phyloP scores from a whole-genome alignment of 1,140 invertebrate genomes.

The Myzus persicae region DNA sequence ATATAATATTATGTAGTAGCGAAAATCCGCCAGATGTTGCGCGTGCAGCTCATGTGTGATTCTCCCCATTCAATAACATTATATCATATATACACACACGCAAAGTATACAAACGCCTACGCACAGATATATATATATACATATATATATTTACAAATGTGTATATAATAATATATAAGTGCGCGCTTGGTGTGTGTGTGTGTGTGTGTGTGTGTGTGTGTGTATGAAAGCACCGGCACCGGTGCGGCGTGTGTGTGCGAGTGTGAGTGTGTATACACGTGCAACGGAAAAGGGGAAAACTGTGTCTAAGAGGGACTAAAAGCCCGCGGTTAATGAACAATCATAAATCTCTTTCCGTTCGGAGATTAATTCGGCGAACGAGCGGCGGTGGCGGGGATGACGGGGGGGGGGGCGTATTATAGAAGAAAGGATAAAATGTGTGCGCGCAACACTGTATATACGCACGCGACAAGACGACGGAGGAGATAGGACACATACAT shows the following conservation, averaged over 20 bases:
- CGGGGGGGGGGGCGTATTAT: background rate
- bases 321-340: constrained; percentile 58
- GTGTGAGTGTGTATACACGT: constrained; percentile 1
- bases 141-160: background rate
- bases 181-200: too few species aligned
- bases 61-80: constrained; percentile 58
- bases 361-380: constrained; percentile 48
- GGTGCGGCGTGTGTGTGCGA: background rate
- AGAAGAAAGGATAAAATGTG: constrained; percentile 53
- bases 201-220: too few species aligned
- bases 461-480: background rate
- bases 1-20: constrained; percentile 39
- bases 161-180: constrained; percentile 38
- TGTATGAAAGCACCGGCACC: constrained; percentile 12
- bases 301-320: constrained; percentile 54
- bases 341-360: constrained; percentile 58
- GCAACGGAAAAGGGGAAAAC: constrained; percentile 54
- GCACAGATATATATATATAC: background rate
- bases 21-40: constrained; percentile 55
- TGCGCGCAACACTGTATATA: background rate
- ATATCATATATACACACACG: constrained; percentile 35
- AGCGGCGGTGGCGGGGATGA: background rate
- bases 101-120: background rate
- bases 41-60: constrained; percentile 36
- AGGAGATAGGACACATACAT: background rate